Conservation (phyloP, 2,888 invertebrate genomes). For the Frankliniella intonsa region DNA sequence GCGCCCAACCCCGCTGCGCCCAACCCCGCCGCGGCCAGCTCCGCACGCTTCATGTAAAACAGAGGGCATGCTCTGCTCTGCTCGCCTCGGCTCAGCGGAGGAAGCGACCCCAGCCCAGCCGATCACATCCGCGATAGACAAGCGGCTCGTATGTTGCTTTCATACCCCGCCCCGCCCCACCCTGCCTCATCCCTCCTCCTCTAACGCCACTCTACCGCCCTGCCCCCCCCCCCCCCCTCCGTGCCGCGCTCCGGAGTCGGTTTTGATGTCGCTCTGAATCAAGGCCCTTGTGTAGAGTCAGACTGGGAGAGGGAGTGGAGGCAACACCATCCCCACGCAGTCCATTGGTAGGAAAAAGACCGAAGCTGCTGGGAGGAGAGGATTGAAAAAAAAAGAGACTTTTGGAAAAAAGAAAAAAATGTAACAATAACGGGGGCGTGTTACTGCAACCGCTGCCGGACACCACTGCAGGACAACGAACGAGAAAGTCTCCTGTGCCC, state of each 20-base stretch:
- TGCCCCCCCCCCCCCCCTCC: not conserved
- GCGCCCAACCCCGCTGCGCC: not conserved
- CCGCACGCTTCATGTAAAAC: constrained; percentile 15
- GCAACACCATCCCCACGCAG: not conserved
- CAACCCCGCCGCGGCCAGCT: not conserved
- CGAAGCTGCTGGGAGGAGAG: not conserved
- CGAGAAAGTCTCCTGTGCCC: too few species aligned
- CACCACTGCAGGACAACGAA: not conserved
- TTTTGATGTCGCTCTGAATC: constrained; percentile 25
- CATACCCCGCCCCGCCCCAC: not conserved
- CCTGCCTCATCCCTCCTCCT: not conserved
- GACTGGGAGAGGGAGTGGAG: not conserved
- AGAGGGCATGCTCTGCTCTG: not conserved
- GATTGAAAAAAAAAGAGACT: not conserved
- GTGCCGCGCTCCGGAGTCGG: not conserved
- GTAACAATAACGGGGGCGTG: too few species aligned
- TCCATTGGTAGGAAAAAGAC: too few species aligned
- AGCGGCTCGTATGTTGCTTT: constrained; percentile 1
- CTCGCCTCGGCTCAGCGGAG: not conserved
- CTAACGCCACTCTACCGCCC: not conserved
- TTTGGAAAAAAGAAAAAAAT: not conserved
- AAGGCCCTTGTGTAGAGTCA: constrained; percentile 9
- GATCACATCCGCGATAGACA: constrained; percentile 8
- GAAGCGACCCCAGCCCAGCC: not conserved
- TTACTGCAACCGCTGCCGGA: too few species aligned